Conservation (phyloP, 37 sponge, comb jelly and placozoan species). For the Cliona cf. orientalis region DNA sequence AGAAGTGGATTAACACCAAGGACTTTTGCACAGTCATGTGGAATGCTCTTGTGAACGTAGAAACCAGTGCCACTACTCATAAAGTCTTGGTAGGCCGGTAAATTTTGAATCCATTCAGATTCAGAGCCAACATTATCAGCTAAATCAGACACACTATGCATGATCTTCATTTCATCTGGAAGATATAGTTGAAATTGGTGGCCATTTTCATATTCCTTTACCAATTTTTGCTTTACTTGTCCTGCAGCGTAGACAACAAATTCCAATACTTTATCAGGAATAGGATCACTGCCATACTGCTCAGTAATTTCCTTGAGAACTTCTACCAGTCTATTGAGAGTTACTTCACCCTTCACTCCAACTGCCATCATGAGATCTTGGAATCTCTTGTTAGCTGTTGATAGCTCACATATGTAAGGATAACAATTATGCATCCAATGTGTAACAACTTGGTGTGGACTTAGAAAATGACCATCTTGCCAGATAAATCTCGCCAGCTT, state of each 20-base stretch:
- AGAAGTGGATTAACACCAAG: constrained; percentile 45
- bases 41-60: constrained; percentile 41
- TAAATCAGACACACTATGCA: constrained; percentile 30
- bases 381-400: constrained; percentile 7
- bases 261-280: constrained; percentile 11
- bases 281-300: neutral
- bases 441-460: constrained; percentile 12
- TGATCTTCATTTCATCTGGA: constrained; percentile 47
- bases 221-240: neutral
- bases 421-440: constrained; percentile 2
- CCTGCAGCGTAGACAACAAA: constrained; percentile 4
- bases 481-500: constrained; percentile 50
- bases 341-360: constrained; percentile 18
- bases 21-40: constrained; percentile 10
- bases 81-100: constrained; percentile 8
- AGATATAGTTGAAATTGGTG: constrained; percentile 44
- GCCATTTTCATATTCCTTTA: neutral
- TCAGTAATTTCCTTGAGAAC: constrained; percentile 6
- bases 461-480: constrained; percentile 45
- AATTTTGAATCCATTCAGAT: constrained; percentile 12
- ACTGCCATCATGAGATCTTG: constrained; percentile 8
- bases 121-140: constrained; percentile 19
- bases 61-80: constrained; percentile 11
- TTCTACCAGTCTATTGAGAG: neutral
- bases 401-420: constrained; percentile 49